Conservation (phyloP, 2,797 vertebrate genomes). For the Gymnoscopelus microlampas region DNA sequence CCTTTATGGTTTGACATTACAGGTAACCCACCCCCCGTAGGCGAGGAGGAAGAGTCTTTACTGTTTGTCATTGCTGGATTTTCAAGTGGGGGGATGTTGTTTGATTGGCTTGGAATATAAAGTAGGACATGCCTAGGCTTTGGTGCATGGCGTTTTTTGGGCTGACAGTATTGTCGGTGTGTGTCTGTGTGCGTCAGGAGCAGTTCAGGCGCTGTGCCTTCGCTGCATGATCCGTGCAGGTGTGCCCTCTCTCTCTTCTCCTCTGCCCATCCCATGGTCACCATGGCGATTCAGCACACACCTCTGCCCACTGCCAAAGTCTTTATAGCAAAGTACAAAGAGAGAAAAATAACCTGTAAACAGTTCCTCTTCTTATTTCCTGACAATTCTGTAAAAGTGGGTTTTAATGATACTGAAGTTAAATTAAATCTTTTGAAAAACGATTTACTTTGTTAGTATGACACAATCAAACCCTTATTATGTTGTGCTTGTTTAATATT, state of each 20-base stretch:
- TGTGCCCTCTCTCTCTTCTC: slow-evolving; percentile 18
- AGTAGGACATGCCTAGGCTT: not conserved
- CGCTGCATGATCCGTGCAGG: slow-evolving; percentile 58
- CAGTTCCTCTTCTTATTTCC: no score
- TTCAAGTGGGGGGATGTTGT: not conserved
- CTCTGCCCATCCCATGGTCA: slow-evolving; percentile 56
- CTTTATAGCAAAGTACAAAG: slow-evolving; percentile 16
- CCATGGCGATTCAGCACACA: slow-evolving; percentile 49
- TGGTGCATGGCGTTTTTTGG: slow-evolving; percentile 46
- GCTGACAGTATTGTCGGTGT: slow-evolving; percentile 28
- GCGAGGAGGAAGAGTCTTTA: not conserved
- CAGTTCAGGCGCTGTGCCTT: slow-evolving; percentile 48
- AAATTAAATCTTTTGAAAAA: no score
- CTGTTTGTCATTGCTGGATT: not conserved
- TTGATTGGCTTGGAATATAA: not conserved
- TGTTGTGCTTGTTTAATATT: no score
- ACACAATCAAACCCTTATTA: no score
- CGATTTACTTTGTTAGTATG: no score
- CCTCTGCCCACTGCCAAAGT: slow-evolving; percentile 14
- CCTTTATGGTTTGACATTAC: slow-evolving; percentile 95
- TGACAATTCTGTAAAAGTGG: no score
- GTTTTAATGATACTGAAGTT: no score
- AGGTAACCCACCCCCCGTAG: slow-evolving; percentile 78
- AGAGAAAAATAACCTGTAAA: no score
- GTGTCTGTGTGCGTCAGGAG: slow-evolving; percentile 25